Evolutionary conservation across 1,140 invertebrate species (phyloP).

Genomic region (Thaumatotibia leucotreta): DNA sequence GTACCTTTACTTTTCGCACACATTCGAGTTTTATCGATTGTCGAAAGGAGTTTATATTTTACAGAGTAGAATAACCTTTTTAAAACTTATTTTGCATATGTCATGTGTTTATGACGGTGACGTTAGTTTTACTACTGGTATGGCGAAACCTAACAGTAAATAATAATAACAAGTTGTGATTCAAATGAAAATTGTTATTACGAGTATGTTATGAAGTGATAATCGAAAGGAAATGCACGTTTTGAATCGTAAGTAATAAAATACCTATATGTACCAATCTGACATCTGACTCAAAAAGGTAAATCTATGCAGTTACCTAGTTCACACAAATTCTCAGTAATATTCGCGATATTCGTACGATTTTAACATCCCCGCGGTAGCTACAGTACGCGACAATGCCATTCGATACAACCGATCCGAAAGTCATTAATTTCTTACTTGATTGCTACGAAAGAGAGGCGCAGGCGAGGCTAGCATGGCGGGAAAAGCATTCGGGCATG

Average conservation of each 20-base stretch:
- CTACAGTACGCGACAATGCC: not conserved
- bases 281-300: not conserved
- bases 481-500: not conserved
- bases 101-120: too few relatives aligned
- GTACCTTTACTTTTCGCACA: too few relatives aligned
- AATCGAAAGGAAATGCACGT: not conserved
- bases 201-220: not conserved
- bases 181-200: not conserved
- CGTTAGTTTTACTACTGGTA: too few relatives aligned
- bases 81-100: too few relatives aligned
- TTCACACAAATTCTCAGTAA: not conserved
- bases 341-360: not conserved
- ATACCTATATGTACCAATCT: not conserved
- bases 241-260: not conserved
- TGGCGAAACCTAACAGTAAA: too few relatives aligned
- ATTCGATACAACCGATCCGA: constrained; percentile 17
- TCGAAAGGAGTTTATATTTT: too few relatives aligned
- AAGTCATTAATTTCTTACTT: constrained; percentile 8
- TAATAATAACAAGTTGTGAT: too few relatives aligned
- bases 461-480: constrained; percentile 15
- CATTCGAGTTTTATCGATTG: too few relatives aligned
- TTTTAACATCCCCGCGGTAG: not conserved
- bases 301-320: not conserved
- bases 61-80: too few relatives aligned
- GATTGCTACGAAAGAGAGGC: constrained; percentile 22